A percentile compares a stretch with the other conserved stretches of the same genome.
These are phyloP conservation scores for Thecophora atra DNA, from an alignment of 2,888 invertebrate species.

Conservation along the genomic window DNA sequence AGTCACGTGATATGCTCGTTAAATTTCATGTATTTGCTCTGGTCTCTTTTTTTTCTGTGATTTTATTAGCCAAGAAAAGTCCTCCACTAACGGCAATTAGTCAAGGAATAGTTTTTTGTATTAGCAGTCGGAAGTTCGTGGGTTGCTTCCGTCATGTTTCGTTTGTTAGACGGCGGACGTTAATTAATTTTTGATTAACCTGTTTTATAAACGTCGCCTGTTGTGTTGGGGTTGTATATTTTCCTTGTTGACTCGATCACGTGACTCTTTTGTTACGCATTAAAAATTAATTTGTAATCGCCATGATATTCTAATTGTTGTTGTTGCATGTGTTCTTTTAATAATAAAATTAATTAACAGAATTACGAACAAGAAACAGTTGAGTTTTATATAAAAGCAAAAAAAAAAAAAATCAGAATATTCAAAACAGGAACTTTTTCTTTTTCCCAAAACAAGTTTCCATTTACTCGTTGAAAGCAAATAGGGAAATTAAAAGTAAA, in stretches of 20 bases:
- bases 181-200: slow-evolving; percentile 35
- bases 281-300: not conserved
- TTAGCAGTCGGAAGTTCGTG: not conserved
- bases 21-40: not conserved
- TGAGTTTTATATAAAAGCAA: slow-evolving; percentile 16
- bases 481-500: too few relatives aligned
- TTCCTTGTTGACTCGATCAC: slow-evolving; percentile 4
- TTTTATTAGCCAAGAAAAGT: too few relatives aligned
- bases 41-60: too few relatives aligned
- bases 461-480: too few relatives aligned
- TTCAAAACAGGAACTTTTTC: too few relatives aligned
- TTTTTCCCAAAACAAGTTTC: not conserved
- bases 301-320: not conserved
- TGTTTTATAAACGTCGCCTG: not conserved
- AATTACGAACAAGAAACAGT: slow-evolving; percentile 2
- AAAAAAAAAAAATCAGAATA: not conserved
- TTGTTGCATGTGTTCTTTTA: not conserved
- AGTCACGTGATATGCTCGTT: slow-evolving; percentile 27
- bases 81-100: too few relatives aligned
- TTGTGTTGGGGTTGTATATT: not conserved
- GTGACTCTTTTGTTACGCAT: slow-evolving; percentile 33
- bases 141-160: slow-evolving; percentile 15
- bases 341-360: slow-evolving; percentile 19
- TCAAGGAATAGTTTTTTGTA: too few relatives aligned
- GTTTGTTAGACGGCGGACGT: slow-evolving; percentile 18